Base-by-base conservation (phyloP, 2,888 invertebrate species). In the Mimumesa dahlbomi region DNA sequence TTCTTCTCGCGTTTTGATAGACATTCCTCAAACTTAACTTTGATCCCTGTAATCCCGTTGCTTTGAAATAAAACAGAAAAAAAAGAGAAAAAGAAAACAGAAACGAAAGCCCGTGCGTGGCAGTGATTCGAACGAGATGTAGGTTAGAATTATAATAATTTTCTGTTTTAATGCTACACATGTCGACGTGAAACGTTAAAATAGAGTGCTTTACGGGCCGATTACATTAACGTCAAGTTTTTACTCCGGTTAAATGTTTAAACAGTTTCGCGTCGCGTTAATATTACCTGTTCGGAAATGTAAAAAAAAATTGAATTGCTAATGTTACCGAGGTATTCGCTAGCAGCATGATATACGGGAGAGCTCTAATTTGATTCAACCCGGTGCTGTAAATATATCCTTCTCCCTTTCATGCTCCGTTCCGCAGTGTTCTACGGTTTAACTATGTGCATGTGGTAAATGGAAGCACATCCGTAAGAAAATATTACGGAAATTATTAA, bases 301-400 rank as follows among this genome's bases (percentile, higher is more conserved):
- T 59, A 64, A 70, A 64, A 70, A n/a, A 72, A 70, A 76, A 76
- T 77, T 76, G 74, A 76, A 76, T 76, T 70, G 74, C 77, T 70
- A 76, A 76, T 70, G 63, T 59, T 53, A 70, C 58, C 66, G 76
- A 77, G 77, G 77, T 74, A 66, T 70, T 59, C 52, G 56, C 65
- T 52, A 73, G 65, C 77, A 61, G 59, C 38, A 63, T 77, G 77
- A 77, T 77, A 61, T 69, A 77, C 66, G 61, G 36, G 48, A 54
- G 65, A 56, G 59, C 57, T 48, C 59, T 76, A 76, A 76, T 77
- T 76, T 63, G 66, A 76, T 76, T 76, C 77, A 73, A 63, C 62
- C 49, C 53, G 70, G 18, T n/a, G n/a, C 63, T 65, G 69, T 58
- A 73, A 76, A 77, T 77, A 61, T 59, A 63, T 63, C 42, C 54